Evolutionary conservation across 2,888 invertebrate genomes (phyloP).

Genomic region (Bombylius discolor): DNA sequence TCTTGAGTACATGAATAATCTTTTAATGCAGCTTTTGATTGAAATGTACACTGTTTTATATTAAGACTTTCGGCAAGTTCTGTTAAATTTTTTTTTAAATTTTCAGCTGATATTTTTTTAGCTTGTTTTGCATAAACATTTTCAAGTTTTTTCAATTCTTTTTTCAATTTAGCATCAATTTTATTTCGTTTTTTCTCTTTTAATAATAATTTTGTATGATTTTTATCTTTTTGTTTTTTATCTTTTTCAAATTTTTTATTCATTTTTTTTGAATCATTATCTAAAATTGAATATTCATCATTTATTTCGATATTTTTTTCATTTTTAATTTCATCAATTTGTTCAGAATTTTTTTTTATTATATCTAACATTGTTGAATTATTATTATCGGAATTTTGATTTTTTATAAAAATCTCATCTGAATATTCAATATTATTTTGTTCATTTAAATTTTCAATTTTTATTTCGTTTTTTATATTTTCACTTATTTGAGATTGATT

Average conservation of each 20-base stretch:
- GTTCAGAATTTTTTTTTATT: neutral
- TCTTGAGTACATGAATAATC: neutral
- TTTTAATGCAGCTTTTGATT: slow-evolving; percentile 6
- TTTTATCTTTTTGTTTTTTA: neutral
- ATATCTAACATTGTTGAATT: neutral
- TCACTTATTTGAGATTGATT: no score
- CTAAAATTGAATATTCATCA: neutral
- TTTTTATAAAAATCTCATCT: no score
- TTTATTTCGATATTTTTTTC: neutral
- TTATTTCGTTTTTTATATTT: no score
- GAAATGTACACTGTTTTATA: neutral
- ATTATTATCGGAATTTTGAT: no score
- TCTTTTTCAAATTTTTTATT: neutral
- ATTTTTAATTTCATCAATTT: neutral
- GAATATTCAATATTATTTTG: neutral
- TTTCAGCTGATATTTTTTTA: neutral
- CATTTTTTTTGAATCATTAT: neutral
- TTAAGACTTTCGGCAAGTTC: neutral
- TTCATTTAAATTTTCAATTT: neutral
- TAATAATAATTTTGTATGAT: neutral
- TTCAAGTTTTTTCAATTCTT: neutral
- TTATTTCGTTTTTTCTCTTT: neutral
- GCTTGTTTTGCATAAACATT: neutral
- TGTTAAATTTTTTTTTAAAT: neutral
- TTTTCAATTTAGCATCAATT: neutral